Evolutionary conservation across 2,888 invertebrate genomes (phyloP).

Genomic region (Pantelozetes paolii): DNA sequence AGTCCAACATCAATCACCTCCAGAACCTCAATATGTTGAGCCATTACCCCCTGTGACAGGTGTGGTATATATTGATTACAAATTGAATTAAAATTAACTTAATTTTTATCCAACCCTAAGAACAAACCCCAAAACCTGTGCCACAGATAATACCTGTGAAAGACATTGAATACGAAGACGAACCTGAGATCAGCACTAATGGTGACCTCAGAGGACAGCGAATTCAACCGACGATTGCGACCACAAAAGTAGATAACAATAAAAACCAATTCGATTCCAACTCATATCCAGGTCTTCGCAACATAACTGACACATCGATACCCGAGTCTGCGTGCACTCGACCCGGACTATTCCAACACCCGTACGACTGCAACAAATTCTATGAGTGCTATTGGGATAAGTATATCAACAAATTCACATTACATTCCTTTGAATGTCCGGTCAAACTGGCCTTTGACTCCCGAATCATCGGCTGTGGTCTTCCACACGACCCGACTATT

Average conservation of each 20-base stretch:
- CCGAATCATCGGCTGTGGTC: constrained; percentile 71
- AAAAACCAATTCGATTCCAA: constrained; percentile 27
- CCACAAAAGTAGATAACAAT: constrained; percentile 15
- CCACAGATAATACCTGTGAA: no score
- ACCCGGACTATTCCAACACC: constrained; percentile 62
- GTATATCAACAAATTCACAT: constrained; percentile 67
- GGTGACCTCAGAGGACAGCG: neutral
- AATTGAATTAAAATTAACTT: no score
- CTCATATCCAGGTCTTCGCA: constrained; percentile 33
- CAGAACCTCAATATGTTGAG: no score
- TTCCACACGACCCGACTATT: constrained; percentile 57
- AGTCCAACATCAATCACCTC: neutral
- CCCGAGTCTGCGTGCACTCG: constrained; percentile 55
- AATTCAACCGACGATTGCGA: neutral
- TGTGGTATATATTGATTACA: neutral
- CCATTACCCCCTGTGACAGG: neutral
- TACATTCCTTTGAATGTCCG: constrained; percentile 73
- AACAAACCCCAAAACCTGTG: no score
- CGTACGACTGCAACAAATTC: constrained; percentile 73
- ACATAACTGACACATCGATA: constrained; percentile 34
- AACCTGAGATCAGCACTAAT: neutral
- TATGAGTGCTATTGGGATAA: constrained; percentile 76
- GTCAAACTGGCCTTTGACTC: constrained; percentile 72
- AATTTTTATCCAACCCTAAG: no score
- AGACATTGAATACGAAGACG: constrained; percentile 41